Conservation (phyloP, 1,140 invertebrate species). For the Piezodorus guildinii region DNA sequence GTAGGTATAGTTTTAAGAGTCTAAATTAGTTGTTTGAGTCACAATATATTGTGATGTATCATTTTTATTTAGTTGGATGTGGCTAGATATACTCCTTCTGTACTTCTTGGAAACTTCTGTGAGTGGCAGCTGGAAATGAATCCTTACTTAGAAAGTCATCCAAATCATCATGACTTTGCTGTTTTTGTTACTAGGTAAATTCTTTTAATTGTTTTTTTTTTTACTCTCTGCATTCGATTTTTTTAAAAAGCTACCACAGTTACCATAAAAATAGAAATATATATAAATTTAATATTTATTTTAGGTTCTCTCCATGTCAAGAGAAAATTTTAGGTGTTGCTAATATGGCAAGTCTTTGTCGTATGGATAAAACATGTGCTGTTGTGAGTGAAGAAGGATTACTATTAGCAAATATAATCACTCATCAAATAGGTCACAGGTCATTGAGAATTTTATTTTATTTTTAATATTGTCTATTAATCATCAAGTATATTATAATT, state of each 20-base stretch:
- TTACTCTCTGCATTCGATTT: no score
- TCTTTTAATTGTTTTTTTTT: background rate
- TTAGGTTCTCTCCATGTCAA: conserved; percentile 16
- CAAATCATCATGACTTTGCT: conserved; percentile 57
- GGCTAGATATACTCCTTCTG: conserved; percentile 6
- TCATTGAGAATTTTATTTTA: conserved; percentile 31
- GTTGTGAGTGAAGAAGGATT: conserved; percentile 59
- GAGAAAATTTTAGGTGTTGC: conserved; percentile 52
- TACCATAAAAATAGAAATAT: no score
- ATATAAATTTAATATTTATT: background rate
- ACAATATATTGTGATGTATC: no score
- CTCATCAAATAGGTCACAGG: conserved; percentile 64
- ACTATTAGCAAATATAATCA: conserved; percentile 49
- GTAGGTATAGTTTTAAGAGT: conserved; percentile 31
- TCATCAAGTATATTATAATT: background rate
- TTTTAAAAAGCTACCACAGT: no score
- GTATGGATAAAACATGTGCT: conserved; percentile 45
- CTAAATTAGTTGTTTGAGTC: no score
- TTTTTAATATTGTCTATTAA: background rate
- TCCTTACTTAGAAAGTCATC: conserved; percentile 44
- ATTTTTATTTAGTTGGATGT: conserved; percentile 15
- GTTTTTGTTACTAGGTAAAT: conserved; percentile 51
- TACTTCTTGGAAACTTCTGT: conserved; percentile 42
- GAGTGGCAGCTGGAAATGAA: conserved; percentile 48
- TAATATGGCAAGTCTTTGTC: conserved; percentile 51